These are phyloP conservation scores for Paracentrotus lividus DNA, from an alignment of 53 echinoderm and acorn worm species.

Conservation along the genomic window DNA sequence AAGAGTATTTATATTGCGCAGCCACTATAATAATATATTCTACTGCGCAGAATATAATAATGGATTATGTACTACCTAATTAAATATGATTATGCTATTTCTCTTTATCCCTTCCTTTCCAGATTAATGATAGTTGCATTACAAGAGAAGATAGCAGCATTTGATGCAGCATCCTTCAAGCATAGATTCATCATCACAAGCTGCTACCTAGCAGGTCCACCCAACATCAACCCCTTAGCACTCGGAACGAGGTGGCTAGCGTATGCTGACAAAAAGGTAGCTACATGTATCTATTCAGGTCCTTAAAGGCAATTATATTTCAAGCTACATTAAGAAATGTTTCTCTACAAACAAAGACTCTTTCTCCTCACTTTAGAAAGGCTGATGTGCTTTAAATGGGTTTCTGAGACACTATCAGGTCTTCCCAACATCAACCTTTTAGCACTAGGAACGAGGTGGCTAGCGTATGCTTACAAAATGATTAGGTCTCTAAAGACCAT, in stretches of 20 bases:
- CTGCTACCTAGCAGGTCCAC: constrained; percentile 87
- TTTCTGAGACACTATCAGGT: no score
- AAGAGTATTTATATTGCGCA: no score
- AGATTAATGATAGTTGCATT: constrained; percentile 95
- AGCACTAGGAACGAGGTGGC: no score
- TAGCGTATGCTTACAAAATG: no score
- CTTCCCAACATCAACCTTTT: no score
- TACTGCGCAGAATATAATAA: not conserved
- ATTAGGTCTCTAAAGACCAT: no score
- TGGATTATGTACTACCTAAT: not conserved
- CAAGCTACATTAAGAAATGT: not conserved
- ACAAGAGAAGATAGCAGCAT: constrained; percentile 97
- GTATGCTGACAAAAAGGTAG: constrained; percentile 97
- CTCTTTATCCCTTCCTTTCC: not conserved
- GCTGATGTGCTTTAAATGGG: no score
- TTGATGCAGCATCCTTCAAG: constrained; percentile 95
- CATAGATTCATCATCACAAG: constrained; percentile 94
- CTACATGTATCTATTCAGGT: not conserved
- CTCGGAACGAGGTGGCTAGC: constrained; percentile 97
- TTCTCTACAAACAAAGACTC: not conserved
- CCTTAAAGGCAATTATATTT: not conserved
- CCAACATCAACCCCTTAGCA: constrained; percentile 95
- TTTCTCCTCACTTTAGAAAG: no score
- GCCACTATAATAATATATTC: no score
- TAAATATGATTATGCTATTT: not conserved